Conservation (phyloP, 1,140 invertebrate genomes). For the Eupeodes corollae region DNA sequence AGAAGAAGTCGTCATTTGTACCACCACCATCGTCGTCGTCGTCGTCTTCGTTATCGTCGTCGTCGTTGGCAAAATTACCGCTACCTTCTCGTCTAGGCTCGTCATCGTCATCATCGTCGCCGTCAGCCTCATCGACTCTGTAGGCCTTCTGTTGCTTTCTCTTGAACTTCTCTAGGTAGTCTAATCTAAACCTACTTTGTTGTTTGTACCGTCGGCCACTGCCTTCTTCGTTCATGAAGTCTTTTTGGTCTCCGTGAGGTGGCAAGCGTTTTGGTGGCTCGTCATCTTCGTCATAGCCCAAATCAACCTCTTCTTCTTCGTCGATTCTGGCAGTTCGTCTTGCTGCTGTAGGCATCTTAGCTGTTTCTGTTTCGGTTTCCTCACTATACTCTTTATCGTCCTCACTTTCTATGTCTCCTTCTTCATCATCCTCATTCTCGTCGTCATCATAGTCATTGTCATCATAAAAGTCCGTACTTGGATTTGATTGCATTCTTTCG, state of each 20-base stretch:
- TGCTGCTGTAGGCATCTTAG: not conserved
- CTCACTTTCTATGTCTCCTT: conserved; percentile 8
- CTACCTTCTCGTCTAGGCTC: conserved; percentile 7
- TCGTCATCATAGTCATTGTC: conserved; percentile 26
- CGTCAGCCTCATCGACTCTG: conserved; percentile 32
- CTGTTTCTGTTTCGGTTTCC: not conserved
- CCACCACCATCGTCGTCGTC: conserved; percentile 6
- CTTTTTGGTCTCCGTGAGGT: conserved; percentile 19
- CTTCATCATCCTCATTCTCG: conserved; percentile 14
- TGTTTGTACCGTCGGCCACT: conserved; percentile 14
- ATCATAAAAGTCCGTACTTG: conserved; percentile 19
- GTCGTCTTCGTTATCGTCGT: conserved; percentile 7
- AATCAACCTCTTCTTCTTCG: conserved; percentile 28
- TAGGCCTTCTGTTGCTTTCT: conserved; percentile 37
- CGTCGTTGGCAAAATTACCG: not conserved
- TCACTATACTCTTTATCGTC: conserved; percentile 4
- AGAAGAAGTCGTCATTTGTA: conserved; percentile 25
- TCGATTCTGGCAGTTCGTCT: not conserved
- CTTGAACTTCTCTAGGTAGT: conserved; percentile 17
- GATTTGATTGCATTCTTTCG: conserved; percentile 31
- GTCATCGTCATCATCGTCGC: conserved; percentile 24
- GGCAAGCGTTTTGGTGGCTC: conserved; percentile 19
- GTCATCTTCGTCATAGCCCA: conserved; percentile 34
- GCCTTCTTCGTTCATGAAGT: conserved; percentile 30
- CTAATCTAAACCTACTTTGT: conserved; percentile 8